Evolutionary conservation across 2,797 vertebrate genomes (phyloP).

Genomic region (Eulemur mongoz): DNA sequence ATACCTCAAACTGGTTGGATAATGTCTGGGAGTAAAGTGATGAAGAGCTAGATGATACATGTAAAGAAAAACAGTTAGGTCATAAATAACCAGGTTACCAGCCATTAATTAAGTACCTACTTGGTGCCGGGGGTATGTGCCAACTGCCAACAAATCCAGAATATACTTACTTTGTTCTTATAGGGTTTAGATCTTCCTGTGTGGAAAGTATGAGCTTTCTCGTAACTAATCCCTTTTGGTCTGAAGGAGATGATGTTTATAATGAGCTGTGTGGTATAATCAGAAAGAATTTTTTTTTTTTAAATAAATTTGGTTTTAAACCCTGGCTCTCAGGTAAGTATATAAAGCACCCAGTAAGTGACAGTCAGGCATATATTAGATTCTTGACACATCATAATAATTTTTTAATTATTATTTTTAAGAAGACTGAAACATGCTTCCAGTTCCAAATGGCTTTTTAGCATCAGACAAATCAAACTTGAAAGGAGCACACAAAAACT

Average conservation of each 20-base stretch:
- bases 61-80: not conserved
- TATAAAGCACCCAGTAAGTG: not conserved
- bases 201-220: not conserved
- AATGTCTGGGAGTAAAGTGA: not conserved
- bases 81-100: not conserved
- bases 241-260: not conserved
- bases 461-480: slow-evolving; percentile 4
- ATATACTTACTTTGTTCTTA: not conserved
- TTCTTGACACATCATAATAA: not conserved
- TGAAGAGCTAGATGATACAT: not conserved
- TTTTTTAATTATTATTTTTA: not conserved
- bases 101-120: not conserved
- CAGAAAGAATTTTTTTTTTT: not conserved
- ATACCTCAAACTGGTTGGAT: not conserved
- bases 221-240: not conserved
- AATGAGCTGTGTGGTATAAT: not conserved
- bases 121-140: not conserved
- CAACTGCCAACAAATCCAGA: not conserved
- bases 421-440: not conserved
- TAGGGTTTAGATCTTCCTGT: not conserved
- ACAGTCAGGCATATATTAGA: not conserved
- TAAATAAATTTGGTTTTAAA: not conserved
- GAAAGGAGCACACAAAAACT: not conserved
- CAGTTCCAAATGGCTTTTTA: not conserved
- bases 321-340: not conserved